Evolutionary conservation across 2,113 vertebrate genomes (phyloP).

Genomic region (Alethe diademata): DNA sequence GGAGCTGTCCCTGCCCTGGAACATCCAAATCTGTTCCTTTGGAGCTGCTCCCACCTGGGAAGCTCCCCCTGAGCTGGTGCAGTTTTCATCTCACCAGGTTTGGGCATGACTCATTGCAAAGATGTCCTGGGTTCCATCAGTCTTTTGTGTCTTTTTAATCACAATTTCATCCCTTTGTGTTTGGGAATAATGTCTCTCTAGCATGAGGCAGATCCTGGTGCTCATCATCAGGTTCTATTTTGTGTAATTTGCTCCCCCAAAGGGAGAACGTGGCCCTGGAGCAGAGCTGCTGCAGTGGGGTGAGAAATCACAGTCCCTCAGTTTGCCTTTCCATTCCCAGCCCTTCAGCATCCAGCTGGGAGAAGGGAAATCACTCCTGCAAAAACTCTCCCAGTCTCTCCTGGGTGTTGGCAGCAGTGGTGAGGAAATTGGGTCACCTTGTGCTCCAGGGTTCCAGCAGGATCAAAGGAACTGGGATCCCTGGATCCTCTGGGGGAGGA

Average conservation of each 20-base stretch:
- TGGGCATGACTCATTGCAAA: accelerated
- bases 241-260: not conserved
- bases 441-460: not conserved
- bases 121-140: not conserved
- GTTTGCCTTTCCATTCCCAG: not conserved
- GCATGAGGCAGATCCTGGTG: not conserved
- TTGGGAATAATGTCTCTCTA: not conserved
- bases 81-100: accelerated
- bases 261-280: not conserved
- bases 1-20: not conserved
- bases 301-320: not conserved
- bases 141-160: not conserved
- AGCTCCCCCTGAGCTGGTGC: not conserved
- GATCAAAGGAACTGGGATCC: not conserved
- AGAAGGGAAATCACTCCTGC: not conserved
- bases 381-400: not conserved
- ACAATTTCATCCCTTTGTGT: not conserved
- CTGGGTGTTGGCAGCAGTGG: not conserved
- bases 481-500: not conserved
- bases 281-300: not conserved
- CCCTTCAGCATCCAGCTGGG: not conserved
- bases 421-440: not conserved
- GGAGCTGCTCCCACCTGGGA: not conserved
- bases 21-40: not conserved
- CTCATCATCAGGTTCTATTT: not conserved